Conservation (phyloP, 2,888 invertebrate genomes). For the Phytoseiulus persimilis region DNA sequence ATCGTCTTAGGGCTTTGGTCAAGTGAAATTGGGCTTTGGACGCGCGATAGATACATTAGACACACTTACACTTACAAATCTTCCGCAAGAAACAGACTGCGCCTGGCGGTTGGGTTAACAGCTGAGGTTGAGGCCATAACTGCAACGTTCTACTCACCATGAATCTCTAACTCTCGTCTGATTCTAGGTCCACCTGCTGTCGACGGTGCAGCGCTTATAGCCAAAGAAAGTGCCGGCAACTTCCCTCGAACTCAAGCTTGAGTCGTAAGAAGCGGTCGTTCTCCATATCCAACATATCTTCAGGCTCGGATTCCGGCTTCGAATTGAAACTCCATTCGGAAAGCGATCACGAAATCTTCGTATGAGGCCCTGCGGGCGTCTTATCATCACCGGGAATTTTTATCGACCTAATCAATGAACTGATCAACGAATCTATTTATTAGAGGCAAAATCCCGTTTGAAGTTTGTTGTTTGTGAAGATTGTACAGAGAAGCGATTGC, state of each 20-base stretch:
- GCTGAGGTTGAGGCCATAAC: not conserved
- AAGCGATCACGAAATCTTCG: conserved; percentile 37
- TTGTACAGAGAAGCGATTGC: not conserved
- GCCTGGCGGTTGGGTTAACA: not conserved
- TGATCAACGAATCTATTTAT: not conserved
- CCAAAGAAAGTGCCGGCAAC: conserved; percentile 33
- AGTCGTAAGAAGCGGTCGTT: conserved; percentile 29
- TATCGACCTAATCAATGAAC: not conserved
- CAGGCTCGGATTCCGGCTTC: conserved; percentile 35
- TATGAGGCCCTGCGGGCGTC: not conserved
- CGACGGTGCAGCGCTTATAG: conserved; percentile 29
- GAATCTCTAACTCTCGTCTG: not conserved
- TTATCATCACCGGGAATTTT: not conserved
- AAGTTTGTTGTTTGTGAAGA: not conserved
- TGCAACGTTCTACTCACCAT: not conserved
- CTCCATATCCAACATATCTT: conserved; percentile 31
- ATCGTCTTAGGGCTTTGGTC: not conserved
- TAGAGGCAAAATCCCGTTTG: not conserved
- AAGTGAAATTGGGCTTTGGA: not conserved
- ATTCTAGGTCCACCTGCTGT: conserved; percentile 35
- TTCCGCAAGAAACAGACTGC: not conserved
- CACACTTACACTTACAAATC: not conserved
- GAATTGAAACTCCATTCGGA: conserved; percentile 32
- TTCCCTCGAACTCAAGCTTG: conserved; percentile 20
- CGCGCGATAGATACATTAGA: not conserved